phyloP scores from a whole-genome alignment of 30 jellyfish, hydroid and myxozoan species.

The Calvadosia cruxmelitensis region DNA sequence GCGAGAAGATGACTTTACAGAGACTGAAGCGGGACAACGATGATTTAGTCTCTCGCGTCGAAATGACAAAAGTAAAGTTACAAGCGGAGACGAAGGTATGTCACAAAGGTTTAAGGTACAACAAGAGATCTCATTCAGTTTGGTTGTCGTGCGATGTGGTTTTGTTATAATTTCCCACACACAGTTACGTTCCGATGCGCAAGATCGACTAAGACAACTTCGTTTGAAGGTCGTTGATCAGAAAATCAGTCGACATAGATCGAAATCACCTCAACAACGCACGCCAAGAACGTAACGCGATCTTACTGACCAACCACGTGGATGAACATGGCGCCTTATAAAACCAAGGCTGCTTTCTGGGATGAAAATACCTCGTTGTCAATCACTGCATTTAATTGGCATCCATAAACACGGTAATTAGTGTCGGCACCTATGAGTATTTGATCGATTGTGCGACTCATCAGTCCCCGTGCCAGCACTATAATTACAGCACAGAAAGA shows the following conservation, averaged over 20 bases:
- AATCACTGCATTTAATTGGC: no score
- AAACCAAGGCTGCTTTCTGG: no score
- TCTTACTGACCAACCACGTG: not conserved
- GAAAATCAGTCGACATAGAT: not conserved
- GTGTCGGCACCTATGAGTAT: no score
- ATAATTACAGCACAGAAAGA: no score
- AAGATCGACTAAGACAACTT: not conserved
- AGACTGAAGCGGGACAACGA: not conserved
- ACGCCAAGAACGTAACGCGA: not conserved
- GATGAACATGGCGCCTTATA: not conserved
- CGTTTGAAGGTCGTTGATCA: not conserved
- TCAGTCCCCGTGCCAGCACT: no score
- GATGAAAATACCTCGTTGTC: no score
- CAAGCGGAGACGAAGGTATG: not conserved
- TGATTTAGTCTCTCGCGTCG: not conserved
- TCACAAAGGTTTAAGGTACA: no score
- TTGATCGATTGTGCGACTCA: no score
- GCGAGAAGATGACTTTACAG: not conserved
- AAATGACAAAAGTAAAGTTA: not conserved
- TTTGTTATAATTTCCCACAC: no score
- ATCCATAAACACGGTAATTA: no score
- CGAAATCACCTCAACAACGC: not conserved
- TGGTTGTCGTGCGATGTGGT: no score
- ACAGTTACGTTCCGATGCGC: not conserved
- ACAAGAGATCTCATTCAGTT: no score